Conservation (phyloP, 2,797 vertebrate species). For the Microtus californicus region DNA sequence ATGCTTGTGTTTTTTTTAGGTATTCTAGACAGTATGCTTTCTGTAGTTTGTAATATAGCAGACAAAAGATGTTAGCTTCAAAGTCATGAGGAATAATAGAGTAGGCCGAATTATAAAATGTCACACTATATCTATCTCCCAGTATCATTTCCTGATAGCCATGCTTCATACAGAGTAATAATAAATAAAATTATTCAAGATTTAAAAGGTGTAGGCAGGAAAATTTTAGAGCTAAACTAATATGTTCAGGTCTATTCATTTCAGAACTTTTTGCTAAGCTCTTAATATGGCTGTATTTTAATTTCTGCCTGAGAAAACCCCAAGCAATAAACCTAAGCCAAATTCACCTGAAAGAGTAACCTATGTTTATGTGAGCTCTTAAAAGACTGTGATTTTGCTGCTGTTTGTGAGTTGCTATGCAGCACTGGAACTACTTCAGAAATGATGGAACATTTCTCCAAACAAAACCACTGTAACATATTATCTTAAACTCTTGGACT, state of each 20-base stretch:
- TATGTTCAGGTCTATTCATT: not conserved
- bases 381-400: not conserved
- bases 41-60: not conserved
- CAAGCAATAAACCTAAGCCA: not conserved
- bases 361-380: not conserved
- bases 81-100: not conserved
- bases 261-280: not conserved
- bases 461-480: not conserved
- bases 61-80: not conserved
- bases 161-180: not conserved
- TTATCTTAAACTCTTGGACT: not conserved
- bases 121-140: no score
- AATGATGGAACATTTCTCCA: not conserved
- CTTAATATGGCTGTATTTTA: not conserved
- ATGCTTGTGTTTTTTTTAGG: not conserved
- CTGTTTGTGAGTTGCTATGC: not conserved
- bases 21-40: not conserved
- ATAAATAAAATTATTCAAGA: not conserved
- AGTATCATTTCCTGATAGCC: not conserved
- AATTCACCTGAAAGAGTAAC: not conserved
- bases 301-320: not conserved
- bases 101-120: not conserved
- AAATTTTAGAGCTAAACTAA: not conserved
- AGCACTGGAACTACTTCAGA: not conserved
- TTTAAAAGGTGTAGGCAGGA: not conserved